Base-by-base conservation (phyloP, 2,888 invertebrate genomes). In the Copidosoma aretas region DNA sequence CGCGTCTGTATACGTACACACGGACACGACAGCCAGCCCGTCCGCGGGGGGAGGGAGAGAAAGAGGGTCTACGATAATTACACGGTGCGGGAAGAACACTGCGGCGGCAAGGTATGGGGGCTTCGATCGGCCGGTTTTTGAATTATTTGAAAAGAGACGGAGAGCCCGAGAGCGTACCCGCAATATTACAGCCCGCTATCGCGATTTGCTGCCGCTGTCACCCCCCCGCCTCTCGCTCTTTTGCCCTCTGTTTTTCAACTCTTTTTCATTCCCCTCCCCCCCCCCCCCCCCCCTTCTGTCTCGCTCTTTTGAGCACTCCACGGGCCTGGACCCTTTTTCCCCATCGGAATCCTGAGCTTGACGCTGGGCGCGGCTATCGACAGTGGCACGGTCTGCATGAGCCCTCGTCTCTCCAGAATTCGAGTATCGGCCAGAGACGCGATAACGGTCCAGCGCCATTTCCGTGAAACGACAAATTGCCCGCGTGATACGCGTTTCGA, bases 121-220 rank as follows among this genome's bases (percentile, higher is more conserved):
- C 77, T 77, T 82, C 83, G 82, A 83, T 83, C 82, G 81, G 81
- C 79, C 80, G 80, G 80, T 82, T 82, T 83, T 83, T 83, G 82
- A 83, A 83, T 83, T 83, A 83, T 83, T 83, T 82, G 83, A 83
- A 83, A 83, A 83, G 82, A 83, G 83, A 83, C 81, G 81, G 83
- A 82, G 77, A 75, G 78, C 78, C 73, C 64, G 59, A 14, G 41
- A 74, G 77, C 76, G 76, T 77, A 76, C 78, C 75, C 77, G 76
- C 79, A 79, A 80, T 81, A 82, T 81, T 82, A 81, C 81, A 80
- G 80, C 80, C 74, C 70, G 73, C 74, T 75, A 78, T 79, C 78
- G 79, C 79, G 79, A 80, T 80, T 77, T 77, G 71, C 72, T 73
- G 65, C 53, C 58, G n/a, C 60, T 53, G 32, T 64, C 65, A 61